Percentiles rank a stretch among this genome's conserved stretches.
phyloP scores from a whole-genome alignment of 2,797 vertebrate genomes.

The Tapirus indicus region DNA sequence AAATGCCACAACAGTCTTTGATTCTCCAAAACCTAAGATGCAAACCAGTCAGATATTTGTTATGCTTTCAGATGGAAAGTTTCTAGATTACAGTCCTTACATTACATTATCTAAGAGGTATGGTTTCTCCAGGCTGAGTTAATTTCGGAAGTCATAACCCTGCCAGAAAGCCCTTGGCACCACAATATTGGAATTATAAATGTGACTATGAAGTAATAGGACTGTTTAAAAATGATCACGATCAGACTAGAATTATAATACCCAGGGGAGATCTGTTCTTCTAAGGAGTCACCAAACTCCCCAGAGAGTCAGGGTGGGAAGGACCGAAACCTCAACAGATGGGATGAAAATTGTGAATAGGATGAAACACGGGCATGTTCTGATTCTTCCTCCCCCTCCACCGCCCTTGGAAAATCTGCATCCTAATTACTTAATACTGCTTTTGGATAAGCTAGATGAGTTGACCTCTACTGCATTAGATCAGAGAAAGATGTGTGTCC shows the following conservation, averaged over 20 bases:
- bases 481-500: background rate
- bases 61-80: constrained; percentile 39
- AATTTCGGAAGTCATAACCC: constrained; percentile 38
- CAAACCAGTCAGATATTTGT: constrained; percentile 47
- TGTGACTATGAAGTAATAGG: constrained; percentile 40
- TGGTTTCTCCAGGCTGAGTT: constrained; percentile 61
- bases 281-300: background rate
- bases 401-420: background rate
- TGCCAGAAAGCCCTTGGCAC: constrained; percentile 63
- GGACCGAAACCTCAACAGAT: fast-evolving
- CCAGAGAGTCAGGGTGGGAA: background rate
- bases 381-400: fast-evolving
- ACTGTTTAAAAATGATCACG: constrained; percentile 19
- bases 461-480: background rate
- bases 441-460: background rate
- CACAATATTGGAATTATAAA: background rate
- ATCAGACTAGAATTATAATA: background rate
- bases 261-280: background rate
- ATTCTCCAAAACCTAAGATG: constrained; percentile 56
- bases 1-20: constrained; percentile 40
- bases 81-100: background rate
- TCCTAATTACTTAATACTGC: background rate
- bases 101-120: constrained; percentile 68
- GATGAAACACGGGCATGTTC: fast-evolving
- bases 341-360: background rate